Conservation (phyloP, 2,113 vertebrate species). For the Oncorhynchus tshawytscha region DNA sequence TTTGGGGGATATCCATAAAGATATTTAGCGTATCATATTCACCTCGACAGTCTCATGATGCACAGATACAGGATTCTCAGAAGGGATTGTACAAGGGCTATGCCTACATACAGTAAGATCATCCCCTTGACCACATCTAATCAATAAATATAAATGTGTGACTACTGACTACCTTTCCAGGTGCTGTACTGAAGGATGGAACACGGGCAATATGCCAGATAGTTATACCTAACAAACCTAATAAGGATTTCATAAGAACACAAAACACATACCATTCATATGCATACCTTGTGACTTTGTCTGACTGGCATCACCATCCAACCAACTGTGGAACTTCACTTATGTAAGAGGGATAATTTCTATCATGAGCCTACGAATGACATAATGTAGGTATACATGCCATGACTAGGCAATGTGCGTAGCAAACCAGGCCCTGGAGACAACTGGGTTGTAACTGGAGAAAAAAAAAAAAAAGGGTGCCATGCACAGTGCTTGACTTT, state of each 20-base stretch:
- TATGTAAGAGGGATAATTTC: conserved; percentile 9
- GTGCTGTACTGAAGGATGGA: too few species aligned
- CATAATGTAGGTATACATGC: conserved; percentile 9
- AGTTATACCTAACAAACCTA: not conserved
- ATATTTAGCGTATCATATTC: not conserved
- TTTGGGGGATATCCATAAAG: not conserved
- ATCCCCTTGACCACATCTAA: too few species aligned
- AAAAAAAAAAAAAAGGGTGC: too few species aligned
- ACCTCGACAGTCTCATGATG: not conserved
- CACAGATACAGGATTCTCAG: not conserved
- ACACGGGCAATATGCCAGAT: too few species aligned
- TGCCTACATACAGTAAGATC: too few species aligned
- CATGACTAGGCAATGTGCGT: too few species aligned
- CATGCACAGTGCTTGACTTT: too few species aligned
- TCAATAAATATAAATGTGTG: too few species aligned
- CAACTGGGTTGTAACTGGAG: too few species aligned
- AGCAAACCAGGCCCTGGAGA: too few species aligned
- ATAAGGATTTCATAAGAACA: not conserved
- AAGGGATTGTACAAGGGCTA: too few species aligned
- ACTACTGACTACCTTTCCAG: too few species aligned
- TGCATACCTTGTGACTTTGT: not conserved
- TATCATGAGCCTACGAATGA: conserved; percentile 7
- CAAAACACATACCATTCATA: conserved; percentile 7
- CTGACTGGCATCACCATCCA: not conserved
- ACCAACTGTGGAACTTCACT: not conserved